These are phyloP conservation scores for Hoplodrina ambigua DNA, from an alignment of 2,888 invertebrate species.

Conservation along the genomic window DNA sequence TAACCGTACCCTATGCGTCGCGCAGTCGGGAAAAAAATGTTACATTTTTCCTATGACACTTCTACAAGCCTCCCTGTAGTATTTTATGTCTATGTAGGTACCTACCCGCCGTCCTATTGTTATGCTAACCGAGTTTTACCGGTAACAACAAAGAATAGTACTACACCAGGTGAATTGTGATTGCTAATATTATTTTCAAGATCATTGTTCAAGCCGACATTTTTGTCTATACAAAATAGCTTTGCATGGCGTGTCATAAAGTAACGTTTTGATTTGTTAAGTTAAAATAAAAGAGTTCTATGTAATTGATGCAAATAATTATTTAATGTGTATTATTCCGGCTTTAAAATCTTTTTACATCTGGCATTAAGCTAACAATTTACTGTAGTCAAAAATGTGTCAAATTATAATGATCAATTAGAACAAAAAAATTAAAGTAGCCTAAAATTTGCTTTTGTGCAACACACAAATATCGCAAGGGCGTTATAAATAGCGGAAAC, in stretches of 20 bases:
- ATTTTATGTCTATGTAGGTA: too few relatives aligned
- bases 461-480: too few relatives aligned
- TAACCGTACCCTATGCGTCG: too few relatives aligned
- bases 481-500: neutral
- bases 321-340: neutral
- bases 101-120: slow-evolving; percentile 29
- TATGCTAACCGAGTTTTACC: slow-evolving; percentile 38
- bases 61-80: too few relatives aligned
- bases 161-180: slow-evolving; percentile 49
- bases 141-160: slow-evolving; percentile 47
- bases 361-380: too few relatives aligned
- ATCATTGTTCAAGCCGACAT: slow-evolving; percentile 23
- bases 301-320: neutral
- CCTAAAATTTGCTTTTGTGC: too few relatives aligned
- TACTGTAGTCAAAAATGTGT: too few relatives aligned
- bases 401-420: too few relatives aligned
- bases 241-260: slow-evolving; percentile 13
- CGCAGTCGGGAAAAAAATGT: too few relatives aligned
- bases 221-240: slow-evolving; percentile 24
- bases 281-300: neutral
- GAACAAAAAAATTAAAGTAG: too few relatives aligned
- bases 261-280: slow-evolving; percentile 16
- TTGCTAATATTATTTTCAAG: slow-evolving; percentile 35
- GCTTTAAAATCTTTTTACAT: neutral
- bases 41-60: too few relatives aligned